phyloP scores from a whole-genome alignment of 2,797 vertebrate species.

The Monodelphis domestica region DNA sequence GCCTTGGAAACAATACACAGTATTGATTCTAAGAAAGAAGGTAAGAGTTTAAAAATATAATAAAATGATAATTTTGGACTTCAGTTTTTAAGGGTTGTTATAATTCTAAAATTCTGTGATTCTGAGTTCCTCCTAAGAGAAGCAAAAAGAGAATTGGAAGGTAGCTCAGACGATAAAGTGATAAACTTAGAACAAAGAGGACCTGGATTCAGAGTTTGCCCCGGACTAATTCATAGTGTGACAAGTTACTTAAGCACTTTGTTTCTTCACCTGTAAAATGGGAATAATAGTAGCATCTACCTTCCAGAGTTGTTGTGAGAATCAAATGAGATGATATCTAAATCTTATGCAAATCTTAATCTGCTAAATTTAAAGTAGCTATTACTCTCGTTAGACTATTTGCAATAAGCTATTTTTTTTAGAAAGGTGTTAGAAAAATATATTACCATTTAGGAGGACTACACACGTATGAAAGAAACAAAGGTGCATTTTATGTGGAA shows the following conservation, averaged over 20 bases:
- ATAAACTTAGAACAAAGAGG: background rate
- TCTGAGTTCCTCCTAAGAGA: background rate
- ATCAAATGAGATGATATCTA: background rate
- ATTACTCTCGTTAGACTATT: background rate
- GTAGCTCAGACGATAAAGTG: background rate
- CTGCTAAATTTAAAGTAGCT: background rate
- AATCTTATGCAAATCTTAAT: too few relatives aligned
- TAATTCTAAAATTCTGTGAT: background rate
- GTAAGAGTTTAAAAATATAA: too few relatives aligned
- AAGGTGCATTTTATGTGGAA: background rate
- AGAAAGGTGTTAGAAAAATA: conserved; percentile 2
- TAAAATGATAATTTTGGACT: background rate
- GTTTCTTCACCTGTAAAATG: background rate
- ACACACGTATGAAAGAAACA: conserved; percentile 11
- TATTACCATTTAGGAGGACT: conserved; percentile 12
- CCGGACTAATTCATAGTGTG: background rate
- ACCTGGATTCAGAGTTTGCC: background rate
- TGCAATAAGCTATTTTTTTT: conserved; percentile 21
- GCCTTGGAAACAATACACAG: too few relatives aligned
- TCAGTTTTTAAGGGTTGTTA: background rate
- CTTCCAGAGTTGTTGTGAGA: background rate
- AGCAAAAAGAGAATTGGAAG: background rate
- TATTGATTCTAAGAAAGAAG: too few relatives aligned
- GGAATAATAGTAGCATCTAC: background rate
- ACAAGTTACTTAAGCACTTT: background rate